Conservation (phyloP, 2,888 invertebrate species). For the Mystacides longicornis region DNA sequence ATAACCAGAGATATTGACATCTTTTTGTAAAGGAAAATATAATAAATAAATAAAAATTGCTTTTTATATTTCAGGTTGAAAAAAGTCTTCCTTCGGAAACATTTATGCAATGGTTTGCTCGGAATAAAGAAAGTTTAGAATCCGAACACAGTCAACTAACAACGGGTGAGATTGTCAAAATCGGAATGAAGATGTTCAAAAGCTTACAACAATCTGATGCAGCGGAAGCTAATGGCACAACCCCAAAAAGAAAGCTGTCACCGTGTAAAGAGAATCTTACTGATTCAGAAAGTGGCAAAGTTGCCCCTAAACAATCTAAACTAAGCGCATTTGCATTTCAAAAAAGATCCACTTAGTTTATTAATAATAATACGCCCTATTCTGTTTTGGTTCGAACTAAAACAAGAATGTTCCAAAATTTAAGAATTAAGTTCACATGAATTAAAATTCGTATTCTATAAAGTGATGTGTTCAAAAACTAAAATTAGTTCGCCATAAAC, state of each 20-base stretch:
- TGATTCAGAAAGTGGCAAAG: slow-evolving; percentile 27
- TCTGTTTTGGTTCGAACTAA: too few species aligned
- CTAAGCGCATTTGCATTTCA: slow-evolving; percentile 37
- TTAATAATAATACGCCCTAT: too few species aligned
- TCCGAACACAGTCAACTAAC: slow-evolving; percentile 48
- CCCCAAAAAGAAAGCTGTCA: slow-evolving; percentile 28
- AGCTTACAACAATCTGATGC: slow-evolving; percentile 33
- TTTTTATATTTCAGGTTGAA: slow-evolving; percentile 26
- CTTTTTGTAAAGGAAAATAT: too few species aligned
- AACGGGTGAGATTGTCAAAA: slow-evolving; percentile 49
- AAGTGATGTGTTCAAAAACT: too few species aligned
- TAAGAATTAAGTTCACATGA: too few species aligned
- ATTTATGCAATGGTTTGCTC: slow-evolving; percentile 54
- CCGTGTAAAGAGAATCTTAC: slow-evolving; percentile 14
- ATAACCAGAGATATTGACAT: too few species aligned
- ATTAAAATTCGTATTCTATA: too few species aligned
- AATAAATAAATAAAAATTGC: too few species aligned
- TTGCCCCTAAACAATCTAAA: slow-evolving; percentile 43
- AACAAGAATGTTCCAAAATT: too few species aligned
- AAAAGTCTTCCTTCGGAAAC: slow-evolving; percentile 42
- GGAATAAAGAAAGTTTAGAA: slow-evolving; percentile 49
- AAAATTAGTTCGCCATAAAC: too few species aligned
- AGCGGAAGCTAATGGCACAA: slow-evolving; percentile 9
- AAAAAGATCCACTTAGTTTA: slow-evolving; percentile 29
- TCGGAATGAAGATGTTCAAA: slow-evolving; percentile 48